phyloP scores from a whole-genome alignment of 1,140 invertebrate species.

The Colletes gigas region DNA sequence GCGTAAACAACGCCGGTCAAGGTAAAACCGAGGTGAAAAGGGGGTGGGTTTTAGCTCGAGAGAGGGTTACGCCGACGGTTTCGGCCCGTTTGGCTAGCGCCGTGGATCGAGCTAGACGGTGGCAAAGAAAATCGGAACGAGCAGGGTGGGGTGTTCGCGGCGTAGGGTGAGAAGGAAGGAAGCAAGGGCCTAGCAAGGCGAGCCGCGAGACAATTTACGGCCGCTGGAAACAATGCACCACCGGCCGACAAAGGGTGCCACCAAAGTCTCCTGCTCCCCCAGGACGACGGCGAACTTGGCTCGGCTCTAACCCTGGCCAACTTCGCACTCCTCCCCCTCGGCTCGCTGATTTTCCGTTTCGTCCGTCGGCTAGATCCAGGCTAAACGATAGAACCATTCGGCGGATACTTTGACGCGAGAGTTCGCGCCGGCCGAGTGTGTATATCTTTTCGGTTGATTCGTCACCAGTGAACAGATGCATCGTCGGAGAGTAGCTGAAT shows the following conservation, averaged over 20 bases:
- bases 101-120: slow-evolving; percentile 37
- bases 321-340: slow-evolving; percentile 39
- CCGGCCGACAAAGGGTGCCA: slow-evolving; percentile 63
- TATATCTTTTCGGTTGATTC: background rate
- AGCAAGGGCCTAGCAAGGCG: slow-evolving; percentile 63
- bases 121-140: slow-evolving; percentile 54
- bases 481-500: background rate
- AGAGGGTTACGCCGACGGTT: slow-evolving; percentile 3
- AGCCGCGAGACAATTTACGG: slow-evolving; percentile 71
- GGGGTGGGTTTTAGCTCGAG: slow-evolving; percentile 13
- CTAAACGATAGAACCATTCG: too few relatives aligned
- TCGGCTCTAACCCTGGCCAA: slow-evolving; percentile 45
- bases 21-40: background rate
- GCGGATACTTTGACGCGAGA: background rate
- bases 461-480: background rate
- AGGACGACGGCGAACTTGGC: slow-evolving; percentile 61
- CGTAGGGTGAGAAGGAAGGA: slow-evolving; percentile 61
- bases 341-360: slow-evolving; percentile 39
- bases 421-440: too few relatives aligned
- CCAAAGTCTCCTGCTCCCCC: slow-evolving; percentile 4
- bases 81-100: slow-evolving; percentile 1
- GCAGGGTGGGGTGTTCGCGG: slow-evolving; percentile 1
- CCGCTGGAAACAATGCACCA: slow-evolving; percentile 70
- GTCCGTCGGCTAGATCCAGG: background rate
- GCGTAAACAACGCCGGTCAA: slow-evolving; percentile 45